Conservation (phyloP, 2,797 vertebrate species). For the Anguilla marmorata region DNA sequence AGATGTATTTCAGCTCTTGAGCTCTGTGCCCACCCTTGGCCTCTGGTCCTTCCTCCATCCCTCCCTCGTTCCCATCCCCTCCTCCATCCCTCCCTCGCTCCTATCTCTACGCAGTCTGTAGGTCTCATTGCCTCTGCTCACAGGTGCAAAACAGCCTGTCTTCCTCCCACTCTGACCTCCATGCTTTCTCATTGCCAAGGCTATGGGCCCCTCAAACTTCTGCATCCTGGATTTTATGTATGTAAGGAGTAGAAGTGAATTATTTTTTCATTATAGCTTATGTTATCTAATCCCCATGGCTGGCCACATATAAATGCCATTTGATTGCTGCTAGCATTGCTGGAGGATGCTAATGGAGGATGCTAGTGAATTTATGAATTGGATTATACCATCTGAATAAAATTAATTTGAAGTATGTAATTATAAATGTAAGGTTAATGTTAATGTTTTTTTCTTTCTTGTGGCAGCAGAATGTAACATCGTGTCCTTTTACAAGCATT, state of each 20-base stretch:
- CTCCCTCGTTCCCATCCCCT: neutral
- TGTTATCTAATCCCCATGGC: neutral
- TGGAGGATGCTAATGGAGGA: too few relatives aligned
- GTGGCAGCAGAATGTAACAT: neutral
- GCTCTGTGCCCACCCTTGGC: conserved; percentile 59
- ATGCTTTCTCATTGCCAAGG: neutral
- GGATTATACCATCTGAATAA: neutral
- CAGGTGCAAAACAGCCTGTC: conserved; percentile 53
- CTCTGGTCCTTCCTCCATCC: conserved; percentile 22
- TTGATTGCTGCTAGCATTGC: neutral
- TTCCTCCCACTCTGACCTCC: neutral
- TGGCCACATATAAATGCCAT: neutral
- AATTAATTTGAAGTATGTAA: neutral
- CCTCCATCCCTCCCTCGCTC: conserved; percentile 3
- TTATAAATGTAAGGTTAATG: neutral
- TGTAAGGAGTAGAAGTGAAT: neutral
- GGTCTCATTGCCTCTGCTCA: conserved; percentile 28
- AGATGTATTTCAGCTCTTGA: conserved; percentile 89
- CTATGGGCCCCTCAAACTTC: neutral
- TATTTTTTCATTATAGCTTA: neutral
- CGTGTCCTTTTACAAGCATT: neutral
- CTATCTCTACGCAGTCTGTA: neutral
- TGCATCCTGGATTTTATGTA: neutral
- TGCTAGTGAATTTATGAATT: neutral
- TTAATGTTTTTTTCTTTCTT: neutral